Base-by-base conservation (phyloP, 2,888 invertebrate species). In the Leptinotarsa juncta region DNA sequence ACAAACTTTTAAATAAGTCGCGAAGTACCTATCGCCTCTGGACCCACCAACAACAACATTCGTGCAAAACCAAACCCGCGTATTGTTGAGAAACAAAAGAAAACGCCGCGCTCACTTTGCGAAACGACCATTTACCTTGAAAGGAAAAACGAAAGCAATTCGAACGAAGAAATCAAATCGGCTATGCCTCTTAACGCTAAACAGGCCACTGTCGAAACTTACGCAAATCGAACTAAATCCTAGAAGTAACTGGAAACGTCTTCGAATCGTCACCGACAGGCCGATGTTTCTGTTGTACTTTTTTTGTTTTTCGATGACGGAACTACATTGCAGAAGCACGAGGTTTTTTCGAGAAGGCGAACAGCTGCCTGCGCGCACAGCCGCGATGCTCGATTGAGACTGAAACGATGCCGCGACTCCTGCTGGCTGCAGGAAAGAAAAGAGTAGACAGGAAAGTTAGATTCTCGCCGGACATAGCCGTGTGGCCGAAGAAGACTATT, bases 261-360 rank as follows among this genome's bases (percentile, higher is more conserved):
- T 71, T 65, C 74, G 55, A 60, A 67, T 71, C 65, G 65, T 74
- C 74, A 69, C 72, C 42, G 69, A 16, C 51, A 51, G 18, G 14
- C 48, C 49, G 65, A 53, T 20, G 16, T 60, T 49, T 69, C 26
- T 4, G 23, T 53, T 50, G 26, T 60, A 18, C 48, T 57, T 16
- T 55, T 20, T 42, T 50, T 32, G 32, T n/a, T 49, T 67, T 55
- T 65, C 71, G 65, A 70, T 72, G 67, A 72, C 76, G 74, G 78
- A 80, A 80, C 80, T 80, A 79, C 80, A 80, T 80, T 77, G 78
- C 80, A 68, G 65, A 68, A 74, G 73, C 80, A 80, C 80, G 78
- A 80, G 80, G 80, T 77, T 76, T 72, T 72, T 32, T 68, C 66
- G 73, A 65, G 68, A 32, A 32, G 51, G 20, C 51, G 7, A 48